Conservation (phyloP, 2,888 invertebrate species). For the Furcula furcula region DNA sequence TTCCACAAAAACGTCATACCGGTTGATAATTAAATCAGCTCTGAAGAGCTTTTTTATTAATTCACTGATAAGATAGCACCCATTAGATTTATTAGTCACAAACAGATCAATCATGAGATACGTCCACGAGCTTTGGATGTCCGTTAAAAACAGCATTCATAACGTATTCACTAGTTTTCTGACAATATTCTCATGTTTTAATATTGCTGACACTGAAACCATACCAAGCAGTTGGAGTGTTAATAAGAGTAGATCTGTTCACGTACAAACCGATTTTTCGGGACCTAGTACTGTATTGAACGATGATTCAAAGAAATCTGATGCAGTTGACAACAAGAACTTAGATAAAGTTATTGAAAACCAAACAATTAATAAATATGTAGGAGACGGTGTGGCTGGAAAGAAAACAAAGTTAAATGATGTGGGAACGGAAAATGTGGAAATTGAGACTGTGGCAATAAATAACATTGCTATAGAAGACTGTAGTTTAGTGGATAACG, state of each 20-base stretch:
- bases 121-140: not conserved
- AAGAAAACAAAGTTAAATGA: not conserved
- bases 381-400: too few species aligned
- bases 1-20: too few species aligned
- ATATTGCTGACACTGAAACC: constrained; percentile 33
- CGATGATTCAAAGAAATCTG: not conserved
- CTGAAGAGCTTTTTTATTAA: constrained; percentile 13
- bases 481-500: too few species aligned
- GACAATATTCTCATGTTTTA: constrained; percentile 7
- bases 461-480: too few species aligned
- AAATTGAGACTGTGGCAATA: too few species aligned
- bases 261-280: constrained; percentile 21
- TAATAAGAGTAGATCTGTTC: constrained; percentile 18
- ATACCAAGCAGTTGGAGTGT: constrained; percentile 33
- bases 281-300: constrained; percentile 15
- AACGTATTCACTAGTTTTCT: constrained; percentile 7
- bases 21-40: constrained; percentile 2
- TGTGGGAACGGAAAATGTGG: too few species aligned
- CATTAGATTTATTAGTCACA: not conserved
- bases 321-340: not conserved
- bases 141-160: constrained; percentile 4
- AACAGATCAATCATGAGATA: constrained; percentile 5
- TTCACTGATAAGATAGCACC: not conserved
- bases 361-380: not conserved
- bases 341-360: constrained; percentile 1